Base-by-base conservation (phyloP, 2,113 vertebrate genomes). In the Dromiciops gliroides region DNA sequence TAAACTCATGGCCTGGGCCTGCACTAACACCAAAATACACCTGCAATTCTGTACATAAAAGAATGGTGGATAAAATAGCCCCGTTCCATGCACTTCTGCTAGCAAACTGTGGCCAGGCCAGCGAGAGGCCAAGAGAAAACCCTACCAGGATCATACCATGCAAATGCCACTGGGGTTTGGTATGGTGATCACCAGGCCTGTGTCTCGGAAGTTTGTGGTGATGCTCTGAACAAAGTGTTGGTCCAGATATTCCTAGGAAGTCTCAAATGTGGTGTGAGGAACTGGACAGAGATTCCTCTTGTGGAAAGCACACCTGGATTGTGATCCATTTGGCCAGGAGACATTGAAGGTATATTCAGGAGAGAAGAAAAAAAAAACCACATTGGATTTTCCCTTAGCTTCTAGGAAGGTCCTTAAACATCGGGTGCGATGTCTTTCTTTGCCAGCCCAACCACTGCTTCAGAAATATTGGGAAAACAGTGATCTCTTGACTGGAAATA, bases 41-140 rank as follows among this genome's bases (percentile, higher is more conserved):
- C 93, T 95, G 94, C 95, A 96, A 95, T 93, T 97, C 94, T 90
- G 89, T 95, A 97, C 95, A 96, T 95, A 97, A 97, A 95, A 67
- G 50, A 92, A 96, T 3, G 52, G 93, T 89, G 83, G 94, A 48
- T 48, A 47, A 92, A 90, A 96, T 92, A 97, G 56, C 92, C 96
- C 56, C 8, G 47, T 91, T 95, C 95, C 96, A 95, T 94, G 96
- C 96, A 95, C 75, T 22, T 95, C 91, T 94, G 92, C 96, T 37
- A 93, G 48, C 37, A 88, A 67, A n/a, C 48, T 97, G 95, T 96
- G 97, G 94, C 44, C 93, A 96, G 97, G 94, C 44, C 93, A 96
- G 95, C 16, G 0, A 89, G 91, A 95, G 91, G 91, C 88, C 91
- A 95, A 93, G 93, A 52, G 22, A 95, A 96, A 95, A 96, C 93